Evolutionary conservation across 2,797 vertebrate species (phyloP), one percentile per base, ranked within the genome.

Genomic region (Vireo griseus): DNA sequence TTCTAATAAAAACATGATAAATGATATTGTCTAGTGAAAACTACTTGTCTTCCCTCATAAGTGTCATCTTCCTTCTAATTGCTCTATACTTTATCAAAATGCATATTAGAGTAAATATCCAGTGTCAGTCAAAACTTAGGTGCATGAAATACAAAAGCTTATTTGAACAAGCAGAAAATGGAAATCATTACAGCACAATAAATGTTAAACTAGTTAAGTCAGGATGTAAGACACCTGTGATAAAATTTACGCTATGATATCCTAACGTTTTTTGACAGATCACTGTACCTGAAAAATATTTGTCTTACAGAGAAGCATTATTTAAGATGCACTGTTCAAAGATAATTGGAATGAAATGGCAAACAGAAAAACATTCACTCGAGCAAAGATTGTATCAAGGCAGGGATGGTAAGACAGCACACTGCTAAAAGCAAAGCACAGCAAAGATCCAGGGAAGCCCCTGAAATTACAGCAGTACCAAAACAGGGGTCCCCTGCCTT

Each of bases 1-100:
- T 98, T 95, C 95, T 95, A 94, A 97, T 94, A 96, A 97, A 98
- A 98, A 98, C 97, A 98, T 98, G 95, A 98, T 98, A 98, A 98
- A 98, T 97, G 91, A 97, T 95, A 92, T 96, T 97, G 66, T 71
- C 68, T 96, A 88, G 80, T 57, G 80, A 97, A 97, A 97, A 95
- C 62, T 62, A 96, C 69, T 91, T 92, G 71, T 96, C 96, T 96
- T 94, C 76, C 76, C 61, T 88, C 62, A 22, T 33, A 90, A 94
- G 82, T 84, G 31, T 29, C 68, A 90, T 79, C 37, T 66, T 91
- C 16, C 21, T 95, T 89, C 94, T 96, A 96, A 87, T 89, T 97
- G 28, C 62, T 80, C 76, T 52, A 31, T 68, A 65, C 58, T 86
- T 78, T 45, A 61, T 78, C 57, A 54, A 91, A 91, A 95, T 86